Base-by-base conservation (phyloP, 2,888 invertebrate species). In the Unio pictorum region DNA sequence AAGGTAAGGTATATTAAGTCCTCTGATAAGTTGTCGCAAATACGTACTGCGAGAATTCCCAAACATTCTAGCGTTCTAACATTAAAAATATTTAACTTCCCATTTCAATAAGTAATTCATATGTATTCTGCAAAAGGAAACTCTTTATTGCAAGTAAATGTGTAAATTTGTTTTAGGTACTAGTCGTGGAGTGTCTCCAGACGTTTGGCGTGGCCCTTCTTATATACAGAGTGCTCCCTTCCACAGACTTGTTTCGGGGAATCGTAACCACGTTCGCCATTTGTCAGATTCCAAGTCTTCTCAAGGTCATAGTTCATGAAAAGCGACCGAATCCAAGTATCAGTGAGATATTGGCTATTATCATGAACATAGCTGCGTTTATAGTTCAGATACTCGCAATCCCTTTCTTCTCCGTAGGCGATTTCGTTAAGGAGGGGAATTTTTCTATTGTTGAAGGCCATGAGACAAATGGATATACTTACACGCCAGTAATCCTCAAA, bases 221-320 rank as follows among this genome's bases (percentile, higher is more conserved):
- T 55, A 79, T 89, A 34, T 89, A 88, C 76, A 80, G 85, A 61
- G 84, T 89, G n/a, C 76, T 89, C 18, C 89, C 89, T 18, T 81
- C 81, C 3, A 85, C 84, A 0, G 84, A 86, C 64, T 82, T 86
- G 63, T 84, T 89, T 65, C 83, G 89, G n/a, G 89, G 87, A 7
- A 77, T 88, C 26, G 79, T 88, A 26, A 73, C 88, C 34, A 86
- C 88, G 66, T 84, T 86, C 68, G 86, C 87, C 26, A 79, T 87
- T 7, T 86, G 87, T 70, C 84, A 86, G 63, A 75, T 89, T 6
- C 89, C 89, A 0, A 84, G 86, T 64, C 74, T 89, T 45, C 78
- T 88, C 57, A 88, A 89, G 71, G 82, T 89, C 26, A 78, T 88
- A 20, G 80, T 85, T 57, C 76, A 80, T 8, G 84, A 84, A 45